These are phyloP conservation scores for Bovichtus variegatus DNA, from an alignment of 2,797 vertebrate species.

Conservation along the genomic window DNA sequence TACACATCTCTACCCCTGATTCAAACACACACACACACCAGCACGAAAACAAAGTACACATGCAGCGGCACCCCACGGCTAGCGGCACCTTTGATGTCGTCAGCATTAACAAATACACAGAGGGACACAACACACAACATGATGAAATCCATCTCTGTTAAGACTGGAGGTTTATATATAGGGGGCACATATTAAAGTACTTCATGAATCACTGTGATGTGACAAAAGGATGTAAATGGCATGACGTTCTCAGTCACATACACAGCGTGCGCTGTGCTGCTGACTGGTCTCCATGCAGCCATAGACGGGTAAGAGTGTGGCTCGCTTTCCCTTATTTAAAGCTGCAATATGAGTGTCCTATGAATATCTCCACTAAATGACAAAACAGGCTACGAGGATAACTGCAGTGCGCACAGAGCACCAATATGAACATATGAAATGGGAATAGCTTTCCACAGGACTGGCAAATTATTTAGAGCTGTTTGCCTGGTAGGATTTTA, in stretches of 20 bases:
- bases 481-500: slow-evolving; percentile 43
- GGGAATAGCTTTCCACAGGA: slow-evolving; percentile 45
- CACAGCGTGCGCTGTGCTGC: slow-evolving; percentile 18
- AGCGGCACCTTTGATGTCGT: slow-evolving; percentile 62
- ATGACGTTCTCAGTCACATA: slow-evolving; percentile 18
- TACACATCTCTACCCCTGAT: not conserved
- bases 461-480: slow-evolving; percentile 62
- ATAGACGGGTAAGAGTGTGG: slow-evolving; percentile 38
- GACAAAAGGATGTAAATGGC: slow-evolving; percentile 30
- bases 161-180: slow-evolving; percentile 7
- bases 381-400: slow-evolving; percentile 53
- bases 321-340: slow-evolving; percentile 59
- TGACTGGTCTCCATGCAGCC: slow-evolving; percentile 25
- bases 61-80: slow-evolving; percentile 33
- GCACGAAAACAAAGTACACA: slow-evolving; percentile 36
- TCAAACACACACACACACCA: not conserved
- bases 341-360: slow-evolving; percentile 53
- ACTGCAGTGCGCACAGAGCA: slow-evolving; percentile 38
- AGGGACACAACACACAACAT: slow-evolving; percentile 24
- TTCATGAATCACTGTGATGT: slow-evolving; percentile 28
- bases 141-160: slow-evolving; percentile 35
- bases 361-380: slow-evolving; percentile 64
- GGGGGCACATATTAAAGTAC: not conserved
- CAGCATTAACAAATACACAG: slow-evolving; percentile 47
- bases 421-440: slow-evolving; percentile 41